Conservation (phyloP, 2,797 vertebrate species). For the Falco cherrug region DNA sequence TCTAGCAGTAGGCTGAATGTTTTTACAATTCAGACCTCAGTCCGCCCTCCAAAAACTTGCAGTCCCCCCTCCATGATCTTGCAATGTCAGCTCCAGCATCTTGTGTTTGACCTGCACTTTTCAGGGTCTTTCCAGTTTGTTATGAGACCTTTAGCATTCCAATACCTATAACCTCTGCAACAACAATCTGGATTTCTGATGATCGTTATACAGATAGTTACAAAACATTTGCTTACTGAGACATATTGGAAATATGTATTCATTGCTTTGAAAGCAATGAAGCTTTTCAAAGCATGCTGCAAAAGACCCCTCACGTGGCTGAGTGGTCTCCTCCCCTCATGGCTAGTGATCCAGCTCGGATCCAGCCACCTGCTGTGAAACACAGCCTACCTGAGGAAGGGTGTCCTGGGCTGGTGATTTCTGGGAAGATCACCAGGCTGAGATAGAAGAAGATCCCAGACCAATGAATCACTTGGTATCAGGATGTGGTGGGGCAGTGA, state of each 20-base stretch:
- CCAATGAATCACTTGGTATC: background rate
- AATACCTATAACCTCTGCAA: background rate
- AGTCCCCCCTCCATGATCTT: accelerated
- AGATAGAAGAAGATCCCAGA: background rate
- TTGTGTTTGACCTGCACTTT: background rate
- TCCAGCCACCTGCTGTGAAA: background rate
- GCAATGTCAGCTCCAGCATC: background rate
- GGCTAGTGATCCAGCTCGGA: background rate
- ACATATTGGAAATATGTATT: background rate
- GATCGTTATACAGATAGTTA: background rate
- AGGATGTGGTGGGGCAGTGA: background rate
- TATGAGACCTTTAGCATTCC: background rate
- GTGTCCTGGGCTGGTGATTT: background rate
- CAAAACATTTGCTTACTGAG: background rate
- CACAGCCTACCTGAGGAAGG: background rate
- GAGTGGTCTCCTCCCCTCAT: background rate
- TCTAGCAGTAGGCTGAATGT: background rate
- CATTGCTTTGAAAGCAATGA: background rate
- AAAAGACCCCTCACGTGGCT: background rate
- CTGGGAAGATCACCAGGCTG: background rate
- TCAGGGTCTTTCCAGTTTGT: background rate
- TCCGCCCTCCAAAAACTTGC: background rate
- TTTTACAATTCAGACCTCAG: background rate
- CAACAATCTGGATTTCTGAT: background rate
- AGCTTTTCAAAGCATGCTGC: no score